These are phyloP conservation scores for Hybognathus amarus DNA, from an alignment of 2,797 vertebrate species.

Conservation along the genomic window DNA sequence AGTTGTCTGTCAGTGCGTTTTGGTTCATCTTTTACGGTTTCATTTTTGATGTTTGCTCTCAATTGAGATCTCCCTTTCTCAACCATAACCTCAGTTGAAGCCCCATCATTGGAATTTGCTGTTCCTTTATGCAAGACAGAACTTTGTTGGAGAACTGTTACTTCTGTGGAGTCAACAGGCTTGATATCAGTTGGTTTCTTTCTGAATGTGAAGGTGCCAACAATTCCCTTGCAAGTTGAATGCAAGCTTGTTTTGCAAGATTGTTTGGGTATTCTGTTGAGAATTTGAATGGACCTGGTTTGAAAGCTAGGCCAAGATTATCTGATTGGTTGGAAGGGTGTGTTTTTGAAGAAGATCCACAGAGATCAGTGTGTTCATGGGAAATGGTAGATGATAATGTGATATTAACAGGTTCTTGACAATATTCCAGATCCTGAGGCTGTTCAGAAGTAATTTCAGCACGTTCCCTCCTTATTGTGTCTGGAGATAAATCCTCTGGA, in stretches of 20 bases:
- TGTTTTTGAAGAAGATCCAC: constrained; percentile 41
- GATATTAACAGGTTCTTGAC: constrained; percentile 42
- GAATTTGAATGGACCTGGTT: constrained; percentile 50
- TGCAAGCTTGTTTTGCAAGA: constrained; percentile 55
- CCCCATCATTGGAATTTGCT: constrained; percentile 4
- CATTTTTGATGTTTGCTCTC: constrained; percentile 30
- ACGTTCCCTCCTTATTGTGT: constrained; percentile 24
- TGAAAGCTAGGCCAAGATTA: constrained; percentile 28
- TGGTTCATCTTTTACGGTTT: constrained; percentile 52
- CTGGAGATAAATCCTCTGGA: constrained; percentile 64
- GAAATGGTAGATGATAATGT: constrained; percentile 22
- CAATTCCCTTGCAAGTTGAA: constrained; percentile 76
- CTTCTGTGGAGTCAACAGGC: constrained; percentile 22
- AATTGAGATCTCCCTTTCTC: constrained; percentile 16
- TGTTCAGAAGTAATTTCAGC: constrained; percentile 33
- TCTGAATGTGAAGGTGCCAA: constrained; percentile 79
- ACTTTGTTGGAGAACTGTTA: background rate
- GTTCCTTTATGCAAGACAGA: constrained; percentile 24
- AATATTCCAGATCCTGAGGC: constrained; percentile 25
- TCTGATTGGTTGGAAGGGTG: constrained; percentile 46
- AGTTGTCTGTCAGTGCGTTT: constrained; percentile 54
- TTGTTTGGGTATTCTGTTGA: constrained; percentile 55
- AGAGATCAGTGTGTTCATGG: constrained; percentile 32
- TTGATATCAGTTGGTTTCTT: constrained; percentile 65
- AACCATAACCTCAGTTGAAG: background rate